Percentiles rank a stretch among this genome's conserved stretches.
phyloP scores from a whole-genome alignment of 2,113 vertebrate genomes.

The Hirundichthys speculiger region DNA sequence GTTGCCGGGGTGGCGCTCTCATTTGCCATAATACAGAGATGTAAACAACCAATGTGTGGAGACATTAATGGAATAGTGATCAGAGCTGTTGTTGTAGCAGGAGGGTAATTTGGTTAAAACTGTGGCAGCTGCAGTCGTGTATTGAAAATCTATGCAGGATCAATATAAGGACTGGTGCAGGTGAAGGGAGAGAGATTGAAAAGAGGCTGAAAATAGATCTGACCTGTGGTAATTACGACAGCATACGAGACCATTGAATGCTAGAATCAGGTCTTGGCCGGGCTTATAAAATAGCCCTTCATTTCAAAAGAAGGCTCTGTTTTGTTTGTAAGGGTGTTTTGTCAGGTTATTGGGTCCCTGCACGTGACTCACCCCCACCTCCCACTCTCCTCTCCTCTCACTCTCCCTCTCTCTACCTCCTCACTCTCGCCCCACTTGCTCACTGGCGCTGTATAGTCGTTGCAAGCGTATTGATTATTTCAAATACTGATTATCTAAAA shows the following conservation, averaged over 20 bases:
- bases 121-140: constrained; percentile 30
- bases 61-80: constrained; percentile 57
- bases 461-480: constrained; percentile 89
- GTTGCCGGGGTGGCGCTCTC: constrained; percentile 57
- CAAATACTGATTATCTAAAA: constrained; percentile 89
- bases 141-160: constrained; percentile 63
- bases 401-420: constrained; percentile 13
- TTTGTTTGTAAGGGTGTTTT: constrained; percentile 68
- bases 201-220: constrained; percentile 69
- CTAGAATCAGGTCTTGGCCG: constrained; percentile 78
- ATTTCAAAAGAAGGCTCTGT: constrained; percentile 79
- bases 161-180: constrained; percentile 63
- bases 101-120: constrained; percentile 57
- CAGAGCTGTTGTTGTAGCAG: constrained; percentile 42
- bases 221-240: constrained; percentile 76
- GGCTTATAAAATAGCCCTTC: constrained; percentile 75
- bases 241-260: constrained; percentile 67
- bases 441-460: constrained; percentile 70
- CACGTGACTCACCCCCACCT: constrained; percentile 47
- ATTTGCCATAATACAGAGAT: constrained; percentile 36
- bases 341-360: constrained; percentile 71
- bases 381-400: background rate
- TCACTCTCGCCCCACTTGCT: constrained; percentile 37
- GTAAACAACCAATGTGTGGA: constrained; percentile 38
- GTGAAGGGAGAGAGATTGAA: constrained; percentile 64